Conservation (phyloP, 1,140 invertebrate species). For the Drosophila pallidifrons region DNA sequence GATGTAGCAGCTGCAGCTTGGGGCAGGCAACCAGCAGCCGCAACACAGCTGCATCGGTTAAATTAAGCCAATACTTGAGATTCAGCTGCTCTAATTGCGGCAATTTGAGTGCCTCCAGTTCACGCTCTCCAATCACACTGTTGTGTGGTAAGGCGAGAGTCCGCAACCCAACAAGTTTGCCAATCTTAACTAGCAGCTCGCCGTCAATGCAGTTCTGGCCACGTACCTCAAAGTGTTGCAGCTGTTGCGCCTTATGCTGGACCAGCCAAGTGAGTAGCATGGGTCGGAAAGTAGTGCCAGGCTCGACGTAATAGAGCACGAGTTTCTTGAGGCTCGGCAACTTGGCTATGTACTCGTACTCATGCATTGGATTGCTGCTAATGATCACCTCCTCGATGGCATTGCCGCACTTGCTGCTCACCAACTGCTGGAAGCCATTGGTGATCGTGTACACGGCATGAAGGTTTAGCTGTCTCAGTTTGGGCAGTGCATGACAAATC, state of each 20-base stretch:
- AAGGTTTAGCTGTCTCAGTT: slow-evolving; percentile 13
- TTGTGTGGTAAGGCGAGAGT: slow-evolving; percentile 21
- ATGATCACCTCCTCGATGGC: slow-evolving; percentile 23
- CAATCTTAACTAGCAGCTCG: background rate
- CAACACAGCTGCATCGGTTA: slow-evolving; percentile 16
- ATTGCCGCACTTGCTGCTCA: slow-evolving; percentile 5
- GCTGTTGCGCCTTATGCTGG: slow-evolving; percentile 35
- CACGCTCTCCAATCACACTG: background rate
- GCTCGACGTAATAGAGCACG: slow-evolving; percentile 10
- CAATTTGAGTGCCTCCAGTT: slow-evolving; percentile 18
- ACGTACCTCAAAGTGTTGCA: slow-evolving; percentile 27
- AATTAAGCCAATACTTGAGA: slow-evolving; percentile 25
- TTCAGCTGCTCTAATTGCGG: slow-evolving; percentile 17
- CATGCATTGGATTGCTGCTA: background rate
- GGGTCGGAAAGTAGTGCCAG: background rate
- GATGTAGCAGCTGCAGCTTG: slow-evolving; percentile 25
- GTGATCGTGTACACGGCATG: slow-evolving; percentile 4
- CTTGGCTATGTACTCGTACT: slow-evolving; percentile 37
- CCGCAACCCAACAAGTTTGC: slow-evolving; percentile 3
- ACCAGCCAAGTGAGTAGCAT: slow-evolving; percentile 29
- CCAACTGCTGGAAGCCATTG: slow-evolving; percentile 8
- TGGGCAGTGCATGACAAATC: slow-evolving; percentile 24
- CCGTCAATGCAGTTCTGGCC: slow-evolving; percentile 2
- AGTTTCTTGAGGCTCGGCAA: slow-evolving; percentile 35
- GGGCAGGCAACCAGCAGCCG: slow-evolving; percentile 22